A percentile compares a stretch with the other conserved stretches of the same genome.
These are phyloP conservation scores for Polia nebulosa DNA, from an alignment of 2,888 invertebrate species.

Conservation along the genomic window DNA sequence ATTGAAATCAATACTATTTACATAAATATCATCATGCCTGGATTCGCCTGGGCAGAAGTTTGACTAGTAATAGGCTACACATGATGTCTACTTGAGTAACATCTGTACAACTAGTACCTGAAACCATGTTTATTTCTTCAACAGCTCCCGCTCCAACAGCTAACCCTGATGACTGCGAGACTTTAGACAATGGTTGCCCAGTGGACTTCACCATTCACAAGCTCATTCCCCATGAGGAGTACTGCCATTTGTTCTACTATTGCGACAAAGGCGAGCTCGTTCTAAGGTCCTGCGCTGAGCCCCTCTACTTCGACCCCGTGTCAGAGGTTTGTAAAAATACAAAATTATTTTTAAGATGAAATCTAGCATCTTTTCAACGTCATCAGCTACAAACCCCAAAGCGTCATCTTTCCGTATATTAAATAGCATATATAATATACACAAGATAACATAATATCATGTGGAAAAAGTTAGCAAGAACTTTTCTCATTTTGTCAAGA, in stretches of 20 bases:
- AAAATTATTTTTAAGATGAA: neutral
- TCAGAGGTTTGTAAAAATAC: constrained; percentile 31
- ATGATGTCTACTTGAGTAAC: no score
- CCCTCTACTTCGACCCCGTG: constrained; percentile 36
- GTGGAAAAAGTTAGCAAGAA: no score
- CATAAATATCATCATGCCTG: neutral
- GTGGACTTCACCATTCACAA: constrained; percentile 40
- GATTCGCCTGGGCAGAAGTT: neutral
- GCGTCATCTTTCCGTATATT: neutral
- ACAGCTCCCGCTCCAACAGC: constrained; percentile 46
- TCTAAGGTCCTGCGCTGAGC: constrained; percentile 32
- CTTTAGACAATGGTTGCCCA: constrained; percentile 57
- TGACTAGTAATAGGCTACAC: neutral
- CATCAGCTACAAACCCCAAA: neutral
- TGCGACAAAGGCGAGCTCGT: constrained; percentile 48
- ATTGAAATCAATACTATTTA: neutral
- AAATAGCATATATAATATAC: neutral
- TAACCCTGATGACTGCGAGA: constrained; percentile 6
- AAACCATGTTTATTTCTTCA: neutral
- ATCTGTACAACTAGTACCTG: no score
- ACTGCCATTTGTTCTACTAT: constrained; percentile 51
- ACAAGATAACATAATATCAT: neutral
- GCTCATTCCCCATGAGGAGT: constrained; percentile 52
- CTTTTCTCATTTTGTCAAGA: neutral
- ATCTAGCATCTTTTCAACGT: neutral